Base-by-base conservation (phyloP, 2,113 vertebrate genomes). In the Panurus biarmicus region DNA sequence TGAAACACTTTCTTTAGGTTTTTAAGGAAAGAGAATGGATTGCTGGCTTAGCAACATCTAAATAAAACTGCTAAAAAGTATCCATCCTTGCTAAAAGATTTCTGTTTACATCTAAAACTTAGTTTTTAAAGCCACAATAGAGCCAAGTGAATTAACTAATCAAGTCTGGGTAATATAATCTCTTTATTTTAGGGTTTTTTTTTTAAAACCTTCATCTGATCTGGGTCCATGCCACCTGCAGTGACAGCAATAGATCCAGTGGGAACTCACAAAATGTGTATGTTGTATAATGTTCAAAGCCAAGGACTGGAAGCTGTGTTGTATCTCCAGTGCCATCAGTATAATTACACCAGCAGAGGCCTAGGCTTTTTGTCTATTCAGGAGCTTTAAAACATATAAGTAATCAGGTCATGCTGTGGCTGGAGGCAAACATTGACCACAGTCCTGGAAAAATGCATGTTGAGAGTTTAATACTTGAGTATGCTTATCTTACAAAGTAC, bases 371-470 rank as follows among this genome's bases (percentile, higher is more conserved):
- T 91, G 24, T 80, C 93, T 91, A 3, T 76, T 94, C 56, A 83
- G 71, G 74, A 93, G 71, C 51, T 93, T 83, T 94, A 44, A 73
- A 80, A 76, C 14, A 51, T 7, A 0, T 64, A 85, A 82, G 20
- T 76, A 96, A 93, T 40, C 74, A 91, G 96, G 85, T 89, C 95
- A 80, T 44, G 54, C 87, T 69, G 8, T 89, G 75, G 24, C 91
- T 89, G 28, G 87, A 87, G 93, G 94, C 91, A 83, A 94, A 79
- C 58, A 38, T 45, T 94, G 87, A 77, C 62, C 31, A 51, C 56
- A 71, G 75, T 60, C n/a, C 78, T 60, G 91, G 64, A 93, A 95
- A 96, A 91, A 94, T 74, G 56, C 54, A 9, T 26, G 36, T 28
- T 83, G 78, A 65, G 93, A 57, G 18, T 89, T 95, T 95, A 94